A percentile compares a stretch with the other conserved stretches of the same genome.
Evolutionary conservation across 2,888 invertebrate genomes (phyloP).

Genomic region (Caenorhabditis japonica): DNA sequence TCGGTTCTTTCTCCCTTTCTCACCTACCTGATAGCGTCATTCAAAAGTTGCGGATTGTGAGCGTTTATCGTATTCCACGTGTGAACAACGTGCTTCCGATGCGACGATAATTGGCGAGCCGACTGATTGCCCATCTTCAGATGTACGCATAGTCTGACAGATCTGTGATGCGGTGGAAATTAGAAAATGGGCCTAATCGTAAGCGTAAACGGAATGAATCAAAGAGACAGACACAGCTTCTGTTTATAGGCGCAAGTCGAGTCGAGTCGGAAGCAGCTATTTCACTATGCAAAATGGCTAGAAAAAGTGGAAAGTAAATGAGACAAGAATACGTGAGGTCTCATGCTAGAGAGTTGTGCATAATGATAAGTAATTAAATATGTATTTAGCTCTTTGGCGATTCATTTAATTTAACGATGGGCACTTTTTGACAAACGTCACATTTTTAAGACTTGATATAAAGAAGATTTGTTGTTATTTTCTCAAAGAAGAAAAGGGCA

Average conservation of each 20-base stretch:
- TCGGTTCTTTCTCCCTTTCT: not conserved
- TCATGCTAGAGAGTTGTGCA: conserved; percentile 12
- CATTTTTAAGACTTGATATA: no score
- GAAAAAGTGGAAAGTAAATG: conserved; percentile 2
- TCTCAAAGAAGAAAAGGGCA: no score
- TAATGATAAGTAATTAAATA: conserved; percentile 36
- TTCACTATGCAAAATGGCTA: conserved; percentile 42
- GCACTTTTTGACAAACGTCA: no score
- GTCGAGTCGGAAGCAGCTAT: conserved; percentile 9
- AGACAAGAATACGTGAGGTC: conserved; percentile 9
- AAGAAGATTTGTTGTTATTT: no score
- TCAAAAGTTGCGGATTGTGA: conserved; percentile 57
- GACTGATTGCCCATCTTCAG: conserved; percentile 64
- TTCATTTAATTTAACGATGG: no score
- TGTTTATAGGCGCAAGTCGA: conserved; percentile 11
- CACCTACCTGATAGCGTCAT: conserved; percentile 59
- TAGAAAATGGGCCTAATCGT: conserved; percentile 19
- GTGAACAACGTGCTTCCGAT: conserved; percentile 61
- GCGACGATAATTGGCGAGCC: conserved; percentile 51
- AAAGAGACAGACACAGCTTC: not conserved
- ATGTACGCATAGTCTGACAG: no score
- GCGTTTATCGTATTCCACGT: conserved; percentile 63
- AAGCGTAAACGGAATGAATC: conserved; percentile 22
- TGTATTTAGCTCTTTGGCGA: no score
- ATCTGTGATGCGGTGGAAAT: no score